Base-by-base conservation (phyloP, 2,888 invertebrate genomes). In the Parochlus steinenii region DNA sequence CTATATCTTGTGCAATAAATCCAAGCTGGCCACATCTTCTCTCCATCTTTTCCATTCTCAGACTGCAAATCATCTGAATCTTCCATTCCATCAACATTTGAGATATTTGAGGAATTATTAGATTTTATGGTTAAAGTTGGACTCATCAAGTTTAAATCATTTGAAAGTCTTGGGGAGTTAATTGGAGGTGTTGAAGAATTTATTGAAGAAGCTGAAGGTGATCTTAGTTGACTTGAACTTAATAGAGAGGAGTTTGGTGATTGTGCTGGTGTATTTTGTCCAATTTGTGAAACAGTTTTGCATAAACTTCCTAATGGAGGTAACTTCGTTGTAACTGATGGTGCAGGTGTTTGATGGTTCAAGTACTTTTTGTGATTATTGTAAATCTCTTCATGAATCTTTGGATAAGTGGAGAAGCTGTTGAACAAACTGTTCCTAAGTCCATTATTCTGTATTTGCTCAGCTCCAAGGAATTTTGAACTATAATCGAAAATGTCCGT, bases 1-100 rank as follows among this genome's bases (percentile, higher is more conserved):
- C 80, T 81, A 63, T 97, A 97, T 53, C 97, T 67, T 6, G 95
- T 97, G 63, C 95, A 97, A 63, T 89, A 97, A 29, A 97, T 89
- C 97, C 95, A 97, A 19, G 95, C 93, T 0, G 95, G 95, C 86
- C 89, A 90, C 50, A 82, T 56, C 48, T 46, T 60, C 44, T 47
- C 61, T 38, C 54, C 55, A 33, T 54, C 58, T 29, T 57, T 55
- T 40, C 42, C 42, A 23, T 55, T 55, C 27, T 58, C 58, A 22
- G 58, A 59, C 41, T 56, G 52, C 3, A 58, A 54, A 38, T 59
- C 58, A 39, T 59, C 59, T 3, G 58, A 58, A 28, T 57, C 57
- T 37, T 57, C 58, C 58, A 58, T 58, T 31, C 58, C 59, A 12
- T 34, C 34, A 7, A 34, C 15, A 28, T 12, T 28, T 27, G 28